Percentiles rank a stretch among this genome's conserved stretches.
Conservation (phyloP, 2,888 invertebrate genomes). For the Carabus problematicus region DNA sequence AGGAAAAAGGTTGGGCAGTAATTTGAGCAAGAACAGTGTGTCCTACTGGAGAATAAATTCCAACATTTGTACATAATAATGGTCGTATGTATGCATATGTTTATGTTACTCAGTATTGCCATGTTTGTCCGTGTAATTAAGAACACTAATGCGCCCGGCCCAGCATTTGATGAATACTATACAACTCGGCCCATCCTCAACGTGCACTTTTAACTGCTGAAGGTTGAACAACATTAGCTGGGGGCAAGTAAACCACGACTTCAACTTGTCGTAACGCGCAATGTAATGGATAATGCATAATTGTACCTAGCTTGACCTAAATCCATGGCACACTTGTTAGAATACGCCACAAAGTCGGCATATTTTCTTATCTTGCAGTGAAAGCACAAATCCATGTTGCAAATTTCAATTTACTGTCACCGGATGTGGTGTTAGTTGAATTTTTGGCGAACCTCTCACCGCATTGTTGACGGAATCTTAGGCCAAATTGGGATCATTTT, state of each 20-base stretch:
- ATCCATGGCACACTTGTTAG: constrained; percentile 25
- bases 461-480: neutral
- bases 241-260: constrained; percentile 16
- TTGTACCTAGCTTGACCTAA: constrained; percentile 33
- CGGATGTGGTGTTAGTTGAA: constrained; percentile 8
- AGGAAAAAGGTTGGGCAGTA: too few species aligned
- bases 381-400: constrained; percentile 12
- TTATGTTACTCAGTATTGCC: neutral
- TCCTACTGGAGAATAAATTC: neutral
- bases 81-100: neutral
- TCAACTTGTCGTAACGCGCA: neutral
- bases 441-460: neutral
- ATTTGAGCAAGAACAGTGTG: neutral
- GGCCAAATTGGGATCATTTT: neutral
- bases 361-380: constrained; percentile 21
- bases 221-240: constrained; percentile 28
- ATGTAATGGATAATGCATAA: constrained; percentile 3
- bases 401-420: neutral
- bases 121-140: constrained; percentile 24
- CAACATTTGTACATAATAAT: constrained; percentile 11
- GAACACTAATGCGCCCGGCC: constrained; percentile 34
- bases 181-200: constrained; percentile 33
- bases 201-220: constrained; percentile 36
- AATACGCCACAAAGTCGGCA: constrained; percentile 17
- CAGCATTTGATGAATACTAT: constrained; percentile 35